Percentiles rank a stretch among this genome's conserved stretches.
Conservation (phyloP, 2,888 invertebrate genomes). For the Lasioglossum calceatum region DNA sequence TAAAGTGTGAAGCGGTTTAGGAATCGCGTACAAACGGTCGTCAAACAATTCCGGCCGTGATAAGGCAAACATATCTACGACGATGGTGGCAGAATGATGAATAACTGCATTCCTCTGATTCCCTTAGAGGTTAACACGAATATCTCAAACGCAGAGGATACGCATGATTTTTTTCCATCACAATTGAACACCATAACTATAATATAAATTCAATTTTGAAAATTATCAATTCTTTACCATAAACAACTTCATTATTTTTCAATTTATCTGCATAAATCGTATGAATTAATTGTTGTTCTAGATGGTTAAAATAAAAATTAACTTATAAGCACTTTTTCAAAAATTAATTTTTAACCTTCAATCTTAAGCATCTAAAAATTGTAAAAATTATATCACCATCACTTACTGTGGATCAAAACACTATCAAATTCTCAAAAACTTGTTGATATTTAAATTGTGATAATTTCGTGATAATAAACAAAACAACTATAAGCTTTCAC, state of each 20-base stretch:
- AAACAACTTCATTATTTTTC: background rate
- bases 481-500: too few relatives aligned
- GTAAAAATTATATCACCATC: background rate
- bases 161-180: background rate
- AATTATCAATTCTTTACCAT: background rate
- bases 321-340: background rate
- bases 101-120: background rate
- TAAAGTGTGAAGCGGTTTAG: slow-evolving; percentile 26
- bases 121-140: background rate
- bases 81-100: slow-evolving; percentile 12
- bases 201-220: background rate
- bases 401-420: too few relatives aligned
- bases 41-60: slow-evolving; percentile 28
- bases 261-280: background rate
- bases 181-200: background rate
- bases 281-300: background rate
- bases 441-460: background rate
- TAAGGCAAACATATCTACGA: background rate
- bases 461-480: background rate
- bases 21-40: slow-evolving; percentile 22
- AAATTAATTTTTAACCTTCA: background rate
- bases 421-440: background rate
- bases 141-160: background rate
- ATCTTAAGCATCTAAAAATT: background rate
- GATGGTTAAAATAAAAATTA: background rate